Conservation (phyloP, 2,888 invertebrate genomes). For the Torymus texanus region DNA sequence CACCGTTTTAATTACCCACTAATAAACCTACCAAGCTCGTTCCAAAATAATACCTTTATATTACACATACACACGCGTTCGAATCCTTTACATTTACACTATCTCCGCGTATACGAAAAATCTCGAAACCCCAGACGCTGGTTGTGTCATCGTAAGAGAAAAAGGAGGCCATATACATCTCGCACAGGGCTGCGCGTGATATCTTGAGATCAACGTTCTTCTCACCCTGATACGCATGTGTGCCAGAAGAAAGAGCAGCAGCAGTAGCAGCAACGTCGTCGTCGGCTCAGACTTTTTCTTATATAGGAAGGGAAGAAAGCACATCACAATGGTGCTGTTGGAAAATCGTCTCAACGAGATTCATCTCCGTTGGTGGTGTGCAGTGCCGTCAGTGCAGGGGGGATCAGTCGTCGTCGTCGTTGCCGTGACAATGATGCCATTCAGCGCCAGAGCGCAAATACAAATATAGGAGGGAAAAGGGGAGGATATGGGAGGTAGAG, state of each 20-base stretch:
- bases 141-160: too few species aligned
- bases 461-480: conserved; percentile 14
- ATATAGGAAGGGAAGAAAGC: background rate
- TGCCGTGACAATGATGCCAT: conserved; percentile 41
- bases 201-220: conserved; percentile 47
- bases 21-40: too few species aligned
- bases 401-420: conserved; percentile 31
- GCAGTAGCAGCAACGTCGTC: background rate
- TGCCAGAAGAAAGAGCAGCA: too few species aligned
- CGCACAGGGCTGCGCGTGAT: background rate
- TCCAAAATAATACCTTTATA: too few species aligned
- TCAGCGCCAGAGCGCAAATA: conserved; percentile 16
- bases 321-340: conserved; percentile 27
- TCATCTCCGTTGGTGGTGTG: background rate
- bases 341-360: conserved; percentile 33
- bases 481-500: too few species aligned
- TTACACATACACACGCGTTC: too few species aligned
- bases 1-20: too few species aligned
- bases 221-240: too few species aligned
- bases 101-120: too few species aligned
- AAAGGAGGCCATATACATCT: too few species aligned
- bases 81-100: too few species aligned
- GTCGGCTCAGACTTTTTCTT: background rate
- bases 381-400: conserved; percentile 1
- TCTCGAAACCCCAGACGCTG: too few species aligned